Evolutionary conservation across 2,113 vertebrate species (phyloP), one percentile per base, ranked within the genome.

Genomic region (Otolemur garnettii): DNA sequence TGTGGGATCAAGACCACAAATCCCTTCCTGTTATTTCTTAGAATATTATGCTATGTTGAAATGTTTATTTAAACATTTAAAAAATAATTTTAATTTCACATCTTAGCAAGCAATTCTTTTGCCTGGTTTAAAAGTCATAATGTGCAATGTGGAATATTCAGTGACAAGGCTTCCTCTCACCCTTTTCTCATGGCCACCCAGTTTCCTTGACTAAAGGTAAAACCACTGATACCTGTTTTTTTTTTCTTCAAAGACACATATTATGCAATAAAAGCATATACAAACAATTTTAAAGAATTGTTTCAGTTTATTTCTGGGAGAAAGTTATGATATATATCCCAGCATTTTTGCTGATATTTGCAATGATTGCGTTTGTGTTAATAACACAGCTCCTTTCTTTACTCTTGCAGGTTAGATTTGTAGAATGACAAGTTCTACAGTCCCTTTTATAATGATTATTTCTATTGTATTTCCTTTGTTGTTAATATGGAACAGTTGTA

Each of bases 151-250:
- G 26, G 11, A 83, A 62, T 18, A 17, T 3, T 0, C 11, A 42
- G 28, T 19, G 53, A 45, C 0, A 0, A 5, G 35, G 19, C 7
- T 57, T 45, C 28, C 22, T 60, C 13, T 7, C 5, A 4, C 11
- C 42, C 10, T 15, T n/a, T 33, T 33, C 19, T 7, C 15, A 1
- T 11, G 26, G 55, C 10, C 19, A 19, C 11, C 9, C 8, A 50
- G 9, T 50, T 50, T 50, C 45, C 45, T 50, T 50, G 45, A 50
- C 45, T 50, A 12, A 3, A 35, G n/a, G 11, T 55, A 11, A 80
- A 26, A 24, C 42, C 17, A 14, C 3, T 45, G 75, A n/a, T 35
- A 18, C 13, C 62, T 60, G 22, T 38, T 38, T 78, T 3, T 30
- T 7, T 57, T 15, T 19, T 57, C 26, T 57, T 72, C 30, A 28